Base-by-base conservation (phyloP, 2,888 invertebrate species). In the Lasiommata megera region DNA sequence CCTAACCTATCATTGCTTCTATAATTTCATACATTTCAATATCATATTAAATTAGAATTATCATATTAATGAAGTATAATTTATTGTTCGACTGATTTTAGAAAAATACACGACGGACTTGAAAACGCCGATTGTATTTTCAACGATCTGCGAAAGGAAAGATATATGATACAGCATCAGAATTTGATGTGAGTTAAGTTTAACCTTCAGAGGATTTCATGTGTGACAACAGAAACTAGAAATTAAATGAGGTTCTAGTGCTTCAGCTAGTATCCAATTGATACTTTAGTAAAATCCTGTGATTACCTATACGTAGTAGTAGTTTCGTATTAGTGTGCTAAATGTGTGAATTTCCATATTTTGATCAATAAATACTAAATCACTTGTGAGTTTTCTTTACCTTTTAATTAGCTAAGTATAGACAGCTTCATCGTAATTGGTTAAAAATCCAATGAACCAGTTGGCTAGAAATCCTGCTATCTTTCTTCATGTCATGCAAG, bases 181-280 rank as follows among this genome's bases (percentile, higher is more conserved):
- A 83, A 91, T 66, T 71, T 89, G 16, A 70, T 88, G 91, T 91
- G 66, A 91, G 91, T 77, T n/a, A 2, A 31, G 28, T 29, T n/a
- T 52, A n/a, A 18, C 2, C 7, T 18, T 28, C 6, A 11, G 34
- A 46, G 41, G 23, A 54, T 14, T 44, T 17, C 5, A 9, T n/a
- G 43, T 50, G 31, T 56, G 52, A 41, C 52, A 31, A 46, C 11
- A 46, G 5, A 14, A 18, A 2, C 6, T 18, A 12, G 29, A 46
- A 8, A 16, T n/a, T 11, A 1, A 43, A n/a, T 12, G 7, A 14
- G 12, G 5, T 43, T 43, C 18, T 17, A n/a, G 7, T 12, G 18
- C 28, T 23, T 41, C 18, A 29, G 44, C 44, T 44, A 44, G 44
- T 29, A 14, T 16, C 5, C 3, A 37, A n/a, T 12, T 14, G n/a